phyloP scores from a whole-genome alignment of 2,113 vertebrate species.

The Pseudorectes ferrugineus region DNA sequence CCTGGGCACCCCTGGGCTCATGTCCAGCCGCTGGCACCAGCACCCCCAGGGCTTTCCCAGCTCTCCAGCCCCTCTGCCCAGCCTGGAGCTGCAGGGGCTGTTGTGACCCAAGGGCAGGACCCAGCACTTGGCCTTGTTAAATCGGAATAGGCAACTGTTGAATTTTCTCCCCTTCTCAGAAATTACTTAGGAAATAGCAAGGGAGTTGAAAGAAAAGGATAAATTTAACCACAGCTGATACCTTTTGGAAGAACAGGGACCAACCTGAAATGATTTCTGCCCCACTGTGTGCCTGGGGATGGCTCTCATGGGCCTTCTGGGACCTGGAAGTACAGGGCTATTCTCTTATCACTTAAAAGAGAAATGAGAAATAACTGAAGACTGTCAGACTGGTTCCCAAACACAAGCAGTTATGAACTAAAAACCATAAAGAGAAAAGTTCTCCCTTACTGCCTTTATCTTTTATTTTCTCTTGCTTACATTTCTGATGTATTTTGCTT shows the following conservation, averaged over 20 bases:
- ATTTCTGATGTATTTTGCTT: neutral
- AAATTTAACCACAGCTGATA: neutral
- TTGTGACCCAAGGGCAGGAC: neutral
- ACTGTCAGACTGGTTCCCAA: neutral
- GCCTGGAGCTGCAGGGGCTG: neutral
- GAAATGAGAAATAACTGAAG: neutral
- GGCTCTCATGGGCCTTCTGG: neutral
- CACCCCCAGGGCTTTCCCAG: neutral
- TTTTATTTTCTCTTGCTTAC: neutral
- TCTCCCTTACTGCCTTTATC: neutral
- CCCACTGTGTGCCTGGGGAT: neutral
- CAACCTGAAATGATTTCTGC: neutral
- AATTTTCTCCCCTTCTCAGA: neutral
- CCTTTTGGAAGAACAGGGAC: neutral
- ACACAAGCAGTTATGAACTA: neutral
- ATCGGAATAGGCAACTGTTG: neutral
- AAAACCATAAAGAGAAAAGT: neutral
- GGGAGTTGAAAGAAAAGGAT: neutral
- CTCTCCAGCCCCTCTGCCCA: neutral
- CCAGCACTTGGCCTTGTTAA: fast-evolving
- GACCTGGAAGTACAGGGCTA: neutral
- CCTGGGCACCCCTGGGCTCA: neutral
- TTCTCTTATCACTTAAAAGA: neutral
- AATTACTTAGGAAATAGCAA: neutral
- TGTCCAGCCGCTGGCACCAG: neutral